Percentiles rank a stretch among this genome's conserved stretches.
These are phyloP conservation scores for Cataglyphis altisquamis DNA, from an alignment of 2,888 invertebrate genomes.

Conservation along the genomic window DNA sequence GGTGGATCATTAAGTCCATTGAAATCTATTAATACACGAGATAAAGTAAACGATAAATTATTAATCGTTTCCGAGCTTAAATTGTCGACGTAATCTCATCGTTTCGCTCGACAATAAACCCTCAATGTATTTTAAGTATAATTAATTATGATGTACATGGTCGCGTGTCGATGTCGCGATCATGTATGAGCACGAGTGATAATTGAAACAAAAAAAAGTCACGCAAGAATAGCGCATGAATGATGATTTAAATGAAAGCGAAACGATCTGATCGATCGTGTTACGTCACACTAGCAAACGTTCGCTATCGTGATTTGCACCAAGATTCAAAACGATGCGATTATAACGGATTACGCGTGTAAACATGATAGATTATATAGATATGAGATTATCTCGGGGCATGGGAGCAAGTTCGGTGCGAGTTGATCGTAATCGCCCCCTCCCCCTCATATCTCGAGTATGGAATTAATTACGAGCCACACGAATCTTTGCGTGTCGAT, in stretches of 20 bases:
- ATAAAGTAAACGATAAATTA: conserved; percentile 39
- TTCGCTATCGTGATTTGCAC: neutral
- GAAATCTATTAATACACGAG: conserved; percentile 29
- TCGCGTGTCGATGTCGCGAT: conserved; percentile 51
- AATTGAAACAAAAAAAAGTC: conserved; percentile 42
- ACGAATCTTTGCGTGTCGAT: conserved; percentile 69
- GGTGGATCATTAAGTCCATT: conserved; percentile 16
- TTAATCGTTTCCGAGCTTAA: conserved; percentile 36
- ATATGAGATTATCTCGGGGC: conserved; percentile 8
- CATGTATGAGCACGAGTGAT: conserved; percentile 41
- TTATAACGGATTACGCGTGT: neutral
- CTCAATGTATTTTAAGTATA: conserved; percentile 31
- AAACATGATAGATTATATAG: conserved; percentile 4
- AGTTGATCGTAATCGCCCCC: conserved; percentile 66
- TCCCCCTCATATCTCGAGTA: conserved; percentile 59
- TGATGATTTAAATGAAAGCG: conserved; percentile 24
- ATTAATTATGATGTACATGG: conserved; percentile 54
- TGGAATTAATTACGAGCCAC: conserved; percentile 77
- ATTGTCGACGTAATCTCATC: conserved; percentile 19
- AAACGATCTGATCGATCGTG: neutral
- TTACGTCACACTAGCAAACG: neutral
- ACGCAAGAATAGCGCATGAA: conserved; percentile 39
- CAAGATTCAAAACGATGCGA: neutral
- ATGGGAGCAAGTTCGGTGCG: neutral
- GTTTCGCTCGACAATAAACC: conserved; percentile 39